A percentile compares a stretch with the other conserved stretches of the same genome.
Conservation (phyloP, 1,140 invertebrate species). For the Uloborus diversus region DNA sequence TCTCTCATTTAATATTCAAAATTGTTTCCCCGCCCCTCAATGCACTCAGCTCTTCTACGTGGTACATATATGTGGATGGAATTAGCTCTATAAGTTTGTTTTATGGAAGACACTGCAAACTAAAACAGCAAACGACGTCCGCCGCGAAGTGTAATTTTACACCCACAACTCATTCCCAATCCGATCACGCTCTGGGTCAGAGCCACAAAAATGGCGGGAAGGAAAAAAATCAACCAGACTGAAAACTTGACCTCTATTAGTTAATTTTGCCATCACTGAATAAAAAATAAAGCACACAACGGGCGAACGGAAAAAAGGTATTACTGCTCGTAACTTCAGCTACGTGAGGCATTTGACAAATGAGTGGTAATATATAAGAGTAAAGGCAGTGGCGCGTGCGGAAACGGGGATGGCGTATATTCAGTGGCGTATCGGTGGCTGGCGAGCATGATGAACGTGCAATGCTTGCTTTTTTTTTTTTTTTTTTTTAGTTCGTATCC, state of each 20-base stretch:
- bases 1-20: too few species aligned
- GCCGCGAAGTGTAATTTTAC: too few species aligned
- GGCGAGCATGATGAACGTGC: constrained; percentile 6
- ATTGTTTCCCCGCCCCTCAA: too few species aligned
- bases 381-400: neutral
- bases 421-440: neutral
- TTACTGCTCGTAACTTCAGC: neutral
- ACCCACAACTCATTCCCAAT: too few species aligned
- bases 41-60: too few species aligned
- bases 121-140: too few species aligned
- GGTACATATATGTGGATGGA: too few species aligned
- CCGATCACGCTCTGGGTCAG: too few species aligned
- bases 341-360: constrained; percentile 42
- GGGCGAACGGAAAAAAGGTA: neutral
- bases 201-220: too few species aligned
- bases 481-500: neutral
- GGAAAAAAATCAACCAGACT: too few species aligned
- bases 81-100: too few species aligned
- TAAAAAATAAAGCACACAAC: constrained; percentile 25
- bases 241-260: constrained; percentile 43
- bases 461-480: neutral
- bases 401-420: neutral
- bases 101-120: too few species aligned
- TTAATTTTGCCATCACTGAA: constrained; percentile 31
- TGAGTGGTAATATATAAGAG: constrained; percentile 29